Evolutionary conservation across 2,888 invertebrate genomes (phyloP).

Genomic region (Lasioglossum lativentre): DNA sequence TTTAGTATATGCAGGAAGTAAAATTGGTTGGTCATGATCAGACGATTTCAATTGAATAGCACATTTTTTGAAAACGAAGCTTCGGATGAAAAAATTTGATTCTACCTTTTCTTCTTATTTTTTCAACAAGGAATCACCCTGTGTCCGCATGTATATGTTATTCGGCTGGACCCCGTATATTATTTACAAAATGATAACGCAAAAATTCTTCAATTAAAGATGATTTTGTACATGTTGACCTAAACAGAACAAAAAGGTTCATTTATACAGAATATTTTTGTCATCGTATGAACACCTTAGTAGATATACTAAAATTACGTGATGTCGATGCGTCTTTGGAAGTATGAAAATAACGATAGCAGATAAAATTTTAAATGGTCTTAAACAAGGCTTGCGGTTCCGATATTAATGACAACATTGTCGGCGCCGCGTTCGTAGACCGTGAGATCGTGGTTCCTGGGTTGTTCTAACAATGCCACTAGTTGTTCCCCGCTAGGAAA

Average conservation of each 20-base stretch:
- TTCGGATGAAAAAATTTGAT: too few relatives aligned
- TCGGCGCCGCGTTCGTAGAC: constrained; percentile 79
- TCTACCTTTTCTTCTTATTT: too few relatives aligned
- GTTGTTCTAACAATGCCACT: constrained; percentile 77
- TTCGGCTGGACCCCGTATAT: neutral
- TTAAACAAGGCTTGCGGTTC: constrained; percentile 89
- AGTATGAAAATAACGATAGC: constrained; percentile 30
- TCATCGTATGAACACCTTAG: constrained; percentile 47
- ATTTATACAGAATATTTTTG: constrained; percentile 23
- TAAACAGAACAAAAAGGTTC: constrained; percentile 11
- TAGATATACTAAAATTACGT: constrained; percentile 35
- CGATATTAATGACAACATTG: constrained; percentile 84
- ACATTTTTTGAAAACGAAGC: too few relatives aligned
- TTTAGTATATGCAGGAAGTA: too few relatives aligned
- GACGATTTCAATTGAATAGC: too few relatives aligned
- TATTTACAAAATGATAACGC: constrained; percentile 28
- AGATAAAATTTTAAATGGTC: constrained; percentile 8
- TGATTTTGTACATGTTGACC: constrained; percentile 35
- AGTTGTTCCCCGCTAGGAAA: constrained; percentile 78
- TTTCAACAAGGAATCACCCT: too few relatives aligned
- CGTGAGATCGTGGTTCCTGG: constrained; percentile 78
- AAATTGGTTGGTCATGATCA: too few relatives aligned
- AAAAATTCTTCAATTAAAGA: constrained; percentile 25
- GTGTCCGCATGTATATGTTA: too few relatives aligned
- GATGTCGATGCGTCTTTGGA: constrained; percentile 51